A percentile compares a stretch with the other conserved stretches of the same genome.
Conservation (phyloP, 2,888 invertebrate genomes). For the Danaus chrysippus region DNA sequence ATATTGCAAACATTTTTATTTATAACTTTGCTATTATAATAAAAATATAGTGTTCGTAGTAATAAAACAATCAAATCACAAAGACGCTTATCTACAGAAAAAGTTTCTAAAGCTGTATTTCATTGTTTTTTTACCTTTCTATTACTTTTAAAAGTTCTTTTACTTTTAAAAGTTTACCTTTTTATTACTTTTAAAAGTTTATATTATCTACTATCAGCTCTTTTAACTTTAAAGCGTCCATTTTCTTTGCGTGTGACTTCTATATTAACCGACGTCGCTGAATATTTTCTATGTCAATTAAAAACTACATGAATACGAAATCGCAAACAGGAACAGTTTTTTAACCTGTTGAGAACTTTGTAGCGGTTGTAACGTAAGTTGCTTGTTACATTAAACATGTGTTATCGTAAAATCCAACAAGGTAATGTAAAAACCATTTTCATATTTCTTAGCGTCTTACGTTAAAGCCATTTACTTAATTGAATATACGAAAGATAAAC, state of each 20-base stretch:
- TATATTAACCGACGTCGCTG: conserved; percentile 3
- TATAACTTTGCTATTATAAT: background rate
- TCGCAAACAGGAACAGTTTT: background rate
- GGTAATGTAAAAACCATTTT: too few relatives aligned
- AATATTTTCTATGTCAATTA: background rate
- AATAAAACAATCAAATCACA: background rate
- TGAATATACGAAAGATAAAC: background rate
- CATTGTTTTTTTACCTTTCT: background rate
- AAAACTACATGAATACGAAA: background rate
- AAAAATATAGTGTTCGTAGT: too few relatives aligned
- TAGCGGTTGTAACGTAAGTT: too few relatives aligned
- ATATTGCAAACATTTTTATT: background rate
- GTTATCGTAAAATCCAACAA: too few relatives aligned
- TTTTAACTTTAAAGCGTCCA: conserved; percentile 2
- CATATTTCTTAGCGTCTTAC: too few relatives aligned
- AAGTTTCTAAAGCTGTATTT: background rate
- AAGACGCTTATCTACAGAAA: background rate
- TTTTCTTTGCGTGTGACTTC: background rate
- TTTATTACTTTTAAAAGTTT: background rate
- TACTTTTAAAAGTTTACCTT: too few relatives aligned
- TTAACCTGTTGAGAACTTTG: too few relatives aligned
- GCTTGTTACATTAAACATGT: too few relatives aligned
- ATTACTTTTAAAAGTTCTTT: background rate
- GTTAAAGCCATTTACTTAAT: too few relatives aligned
- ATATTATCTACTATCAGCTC: background rate